Conservation (phyloP, 2,113 vertebrate species). For the Oxyruncus cristatus region DNA sequence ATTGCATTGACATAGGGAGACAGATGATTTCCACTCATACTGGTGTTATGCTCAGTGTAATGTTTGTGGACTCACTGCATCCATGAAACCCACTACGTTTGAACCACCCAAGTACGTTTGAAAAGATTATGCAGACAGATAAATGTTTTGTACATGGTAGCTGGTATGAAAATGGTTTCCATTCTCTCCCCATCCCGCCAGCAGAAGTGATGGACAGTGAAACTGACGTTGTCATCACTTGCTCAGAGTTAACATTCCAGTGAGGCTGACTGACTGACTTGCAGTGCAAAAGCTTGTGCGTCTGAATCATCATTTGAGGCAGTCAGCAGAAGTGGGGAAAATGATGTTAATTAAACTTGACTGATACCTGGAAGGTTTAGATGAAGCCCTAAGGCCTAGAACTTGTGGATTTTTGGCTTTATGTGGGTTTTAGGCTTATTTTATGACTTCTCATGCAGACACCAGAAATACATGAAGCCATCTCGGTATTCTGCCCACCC, state of each 20-base stretch:
- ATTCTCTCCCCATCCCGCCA: background rate
- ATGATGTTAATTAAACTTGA: background rate
- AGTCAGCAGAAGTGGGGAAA: background rate
- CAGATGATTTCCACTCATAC: background rate
- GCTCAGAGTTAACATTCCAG: background rate
- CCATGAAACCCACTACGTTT: accelerated
- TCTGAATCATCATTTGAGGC: background rate
- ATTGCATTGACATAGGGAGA: background rate
- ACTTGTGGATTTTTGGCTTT: background rate
- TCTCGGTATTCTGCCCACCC: background rate
- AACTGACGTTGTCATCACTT: background rate
- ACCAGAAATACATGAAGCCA: background rate
- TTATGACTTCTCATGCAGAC: background rate
- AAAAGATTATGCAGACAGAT: background rate
- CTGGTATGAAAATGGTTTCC: background rate
- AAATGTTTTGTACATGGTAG: background rate
- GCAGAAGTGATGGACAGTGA: background rate
- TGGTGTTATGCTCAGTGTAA: accelerated
- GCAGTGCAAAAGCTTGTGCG: background rate
- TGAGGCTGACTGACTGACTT: background rate
- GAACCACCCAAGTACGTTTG: background rate
- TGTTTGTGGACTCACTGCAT: background rate
- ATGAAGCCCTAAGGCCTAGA: background rate
- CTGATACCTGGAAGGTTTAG: background rate
- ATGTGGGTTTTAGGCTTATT: background rate